phyloP scores from a whole-genome alignment of 2,113 vertebrate species.

The human (Homo sapiens) region GRCh38 chr5:19801501-19802000 shows the following conservation, averaged over 20 bases:
- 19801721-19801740: background rate
- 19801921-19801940: background rate
- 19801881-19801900: background rate
- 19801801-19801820: background rate
- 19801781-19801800: slow-evolving; percentile 16
- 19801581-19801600: background rate
- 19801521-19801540: background rate
- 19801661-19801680: background rate
- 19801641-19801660: background rate
- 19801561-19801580: background rate
- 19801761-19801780: background rate
- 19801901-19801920: background rate
- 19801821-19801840: background rate
- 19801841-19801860: background rate
- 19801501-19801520: background rate
- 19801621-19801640: background rate
- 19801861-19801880: slow-evolving; percentile 33
- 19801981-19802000: background rate
- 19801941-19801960: slow-evolving; percentile 28
- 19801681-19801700: background rate
- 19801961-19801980: background rate
- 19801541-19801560: background rate
- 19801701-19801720: background rate
- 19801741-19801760: background rate
- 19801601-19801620: background rate